A percentile compares a stretch with the other conserved stretches of the same genome.
Evolutionary conservation across 2,797 vertebrate species (phyloP).

Genomic region (Sebastes iracundus): DNA sequence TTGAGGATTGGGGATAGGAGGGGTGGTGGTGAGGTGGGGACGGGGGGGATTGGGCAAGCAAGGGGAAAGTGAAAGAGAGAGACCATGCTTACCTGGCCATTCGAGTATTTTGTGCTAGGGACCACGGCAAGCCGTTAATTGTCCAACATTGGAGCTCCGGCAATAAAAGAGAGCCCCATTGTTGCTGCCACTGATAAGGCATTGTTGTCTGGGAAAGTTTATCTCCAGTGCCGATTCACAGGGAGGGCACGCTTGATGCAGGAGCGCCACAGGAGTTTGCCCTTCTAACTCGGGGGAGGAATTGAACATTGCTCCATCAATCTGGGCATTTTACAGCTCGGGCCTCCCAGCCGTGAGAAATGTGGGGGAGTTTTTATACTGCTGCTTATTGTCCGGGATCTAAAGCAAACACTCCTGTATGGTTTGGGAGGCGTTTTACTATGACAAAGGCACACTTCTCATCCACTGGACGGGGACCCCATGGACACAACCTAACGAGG

Average conservation of each 20-base stretch:
- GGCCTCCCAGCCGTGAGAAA: constrained; percentile 77
- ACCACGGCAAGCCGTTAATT: constrained; percentile 80
- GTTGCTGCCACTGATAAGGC: constrained; percentile 76
- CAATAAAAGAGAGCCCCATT: constrained; percentile 72
- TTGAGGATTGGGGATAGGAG: constrained; percentile 35
- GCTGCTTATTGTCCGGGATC: constrained; percentile 70
- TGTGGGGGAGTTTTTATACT: constrained; percentile 81
- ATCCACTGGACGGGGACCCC: constrained; percentile 7
- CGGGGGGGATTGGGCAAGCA: background rate
- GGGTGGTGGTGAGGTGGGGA: background rate
- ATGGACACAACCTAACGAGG: constrained; percentile 26
- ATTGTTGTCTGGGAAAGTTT: constrained; percentile 77
- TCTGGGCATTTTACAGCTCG: constrained; percentile 80
- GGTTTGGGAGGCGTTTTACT: constrained; percentile 35
- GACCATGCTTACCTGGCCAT: constrained; percentile 59
- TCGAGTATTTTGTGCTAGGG: constrained; percentile 55
- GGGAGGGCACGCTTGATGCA: constrained; percentile 75
- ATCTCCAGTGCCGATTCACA: constrained; percentile 75
- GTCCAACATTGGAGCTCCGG: constrained; percentile 64
- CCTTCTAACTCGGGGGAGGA: constrained; percentile 79
- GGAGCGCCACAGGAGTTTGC: constrained; percentile 75
- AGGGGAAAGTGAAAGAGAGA: constrained; percentile 35
- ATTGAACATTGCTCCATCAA: constrained; percentile 81
- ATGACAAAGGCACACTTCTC: constrained; percentile 21
- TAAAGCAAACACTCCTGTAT: constrained; percentile 57